Conservation (phyloP, 2,113 vertebrate genomes). For the Panurus biarmicus region DNA sequence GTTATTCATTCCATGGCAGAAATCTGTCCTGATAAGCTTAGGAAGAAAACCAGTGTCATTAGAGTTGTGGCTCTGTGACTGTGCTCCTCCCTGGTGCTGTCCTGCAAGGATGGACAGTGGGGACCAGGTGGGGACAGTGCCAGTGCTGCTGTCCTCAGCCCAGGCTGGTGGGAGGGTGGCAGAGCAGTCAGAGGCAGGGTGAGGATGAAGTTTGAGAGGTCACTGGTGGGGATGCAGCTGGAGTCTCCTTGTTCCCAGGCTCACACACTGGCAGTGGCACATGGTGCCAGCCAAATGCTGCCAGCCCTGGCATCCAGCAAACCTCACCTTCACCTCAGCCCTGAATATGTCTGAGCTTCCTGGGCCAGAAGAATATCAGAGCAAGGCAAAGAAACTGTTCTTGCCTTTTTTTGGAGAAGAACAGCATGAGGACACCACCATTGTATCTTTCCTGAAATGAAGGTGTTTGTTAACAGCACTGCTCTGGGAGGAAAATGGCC, state of each 20-base stretch:
- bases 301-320: background rate
- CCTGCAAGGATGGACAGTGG: background rate
- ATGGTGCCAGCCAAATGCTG: accelerated
- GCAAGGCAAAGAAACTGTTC: background rate
- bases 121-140: accelerated
- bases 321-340: background rate
- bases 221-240: no score
- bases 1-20: background rate
- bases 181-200: background rate
- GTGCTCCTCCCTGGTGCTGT: background rate
- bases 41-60: background rate
- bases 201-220: background rate
- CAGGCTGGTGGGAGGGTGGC: accelerated
- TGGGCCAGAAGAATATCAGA: background rate
- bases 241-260: no score
- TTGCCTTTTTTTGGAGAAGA: background rate
- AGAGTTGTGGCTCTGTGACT: background rate
- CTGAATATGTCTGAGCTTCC: background rate
- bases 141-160: background rate
- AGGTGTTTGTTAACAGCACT: background rate
- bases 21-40: background rate
- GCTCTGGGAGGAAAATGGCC: background rate
- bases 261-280: accelerated
- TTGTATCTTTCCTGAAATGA: background rate
- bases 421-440: background rate